Evolutionary conservation across 2,113 vertebrate species (phyloP).

Genomic region (Microcebus griseorufus): DNA sequence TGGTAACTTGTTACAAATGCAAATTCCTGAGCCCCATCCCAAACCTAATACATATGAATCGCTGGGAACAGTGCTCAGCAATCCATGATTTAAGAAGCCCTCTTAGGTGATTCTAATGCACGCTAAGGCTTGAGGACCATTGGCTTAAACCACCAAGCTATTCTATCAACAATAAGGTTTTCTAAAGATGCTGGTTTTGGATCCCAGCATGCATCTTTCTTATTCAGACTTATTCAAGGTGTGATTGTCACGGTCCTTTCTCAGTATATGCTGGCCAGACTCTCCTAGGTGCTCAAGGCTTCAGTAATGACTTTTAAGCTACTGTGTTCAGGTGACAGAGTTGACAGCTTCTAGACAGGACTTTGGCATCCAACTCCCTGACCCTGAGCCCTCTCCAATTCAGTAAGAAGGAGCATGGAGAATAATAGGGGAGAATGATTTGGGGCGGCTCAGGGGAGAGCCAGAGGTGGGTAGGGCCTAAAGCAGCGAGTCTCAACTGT

Average conservation of each 20-base stretch:
- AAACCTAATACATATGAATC: background rate
- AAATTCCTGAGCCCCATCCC: background rate
- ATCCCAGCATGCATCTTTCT: background rate
- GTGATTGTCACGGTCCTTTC: background rate
- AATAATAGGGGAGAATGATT: background rate
- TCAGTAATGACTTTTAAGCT: background rate
- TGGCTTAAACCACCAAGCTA: background rate
- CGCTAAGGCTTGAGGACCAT: background rate
- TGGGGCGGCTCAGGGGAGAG: background rate
- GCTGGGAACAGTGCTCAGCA: background rate
- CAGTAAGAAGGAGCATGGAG: background rate
- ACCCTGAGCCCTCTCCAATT: background rate
- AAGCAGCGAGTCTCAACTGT: background rate
- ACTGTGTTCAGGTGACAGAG: rapidly evolving
- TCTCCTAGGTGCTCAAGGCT: background rate
- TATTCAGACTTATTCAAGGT: background rate
- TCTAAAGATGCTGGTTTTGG: background rate
- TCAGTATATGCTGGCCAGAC: background rate
- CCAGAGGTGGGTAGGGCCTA: background rate
- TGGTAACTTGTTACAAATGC: background rate
- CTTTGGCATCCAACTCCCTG: background rate
- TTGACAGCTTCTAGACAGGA: background rate
- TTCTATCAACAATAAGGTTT: background rate
- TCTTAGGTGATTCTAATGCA: background rate
- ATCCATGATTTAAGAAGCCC: background rate